These are phyloP conservation scores for Eristalis intricaria DNA, from an alignment of 2,888 invertebrate genomes.

Conservation along the genomic window DNA sequence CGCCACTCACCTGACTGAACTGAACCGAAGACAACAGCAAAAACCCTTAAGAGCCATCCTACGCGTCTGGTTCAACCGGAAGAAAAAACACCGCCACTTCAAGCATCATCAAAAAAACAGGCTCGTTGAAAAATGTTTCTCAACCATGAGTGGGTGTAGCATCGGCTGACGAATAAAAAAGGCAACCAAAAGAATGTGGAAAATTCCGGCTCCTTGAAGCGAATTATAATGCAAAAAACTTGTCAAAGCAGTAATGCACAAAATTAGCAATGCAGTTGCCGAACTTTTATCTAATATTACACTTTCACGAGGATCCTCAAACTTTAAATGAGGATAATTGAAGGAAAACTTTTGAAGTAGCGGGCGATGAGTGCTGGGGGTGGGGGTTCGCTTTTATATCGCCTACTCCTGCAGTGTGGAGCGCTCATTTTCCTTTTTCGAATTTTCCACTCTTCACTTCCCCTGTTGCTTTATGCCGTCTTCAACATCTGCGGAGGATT, in stretches of 20 bases:
- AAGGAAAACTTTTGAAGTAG: conserved; percentile 62
- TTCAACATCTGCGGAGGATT: conserved; percentile 13
- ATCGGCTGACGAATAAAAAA: background rate
- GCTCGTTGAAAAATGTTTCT: background rate
- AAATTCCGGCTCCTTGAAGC: conserved; percentile 20
- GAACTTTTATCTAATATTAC: conserved; percentile 68
- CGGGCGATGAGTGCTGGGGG: background rate
- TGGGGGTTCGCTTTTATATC: background rate
- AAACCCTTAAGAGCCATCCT: no score
- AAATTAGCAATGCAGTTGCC: conserved; percentile 67
- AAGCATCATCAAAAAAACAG: no score
- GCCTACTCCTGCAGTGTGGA: background rate
- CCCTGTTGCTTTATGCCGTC: background rate
- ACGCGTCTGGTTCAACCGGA: no score
- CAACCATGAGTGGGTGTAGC: background rate
- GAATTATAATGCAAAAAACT: conserved; percentile 52
- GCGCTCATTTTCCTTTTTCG: background rate
- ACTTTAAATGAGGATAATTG: conserved; percentile 71
- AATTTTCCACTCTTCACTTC: background rate
- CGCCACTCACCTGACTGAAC: no score
- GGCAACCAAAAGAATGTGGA: background rate
- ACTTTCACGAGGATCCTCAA: conserved; percentile 66
- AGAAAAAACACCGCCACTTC: no score
- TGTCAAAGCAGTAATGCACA: conserved; percentile 64
- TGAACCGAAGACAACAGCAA: no score